Percentiles rank a stretch among this genome's conserved stretches.
Evolutionary conservation across 2,888 invertebrate species (phyloP).

Genomic region (Andrena fulva): DNA sequence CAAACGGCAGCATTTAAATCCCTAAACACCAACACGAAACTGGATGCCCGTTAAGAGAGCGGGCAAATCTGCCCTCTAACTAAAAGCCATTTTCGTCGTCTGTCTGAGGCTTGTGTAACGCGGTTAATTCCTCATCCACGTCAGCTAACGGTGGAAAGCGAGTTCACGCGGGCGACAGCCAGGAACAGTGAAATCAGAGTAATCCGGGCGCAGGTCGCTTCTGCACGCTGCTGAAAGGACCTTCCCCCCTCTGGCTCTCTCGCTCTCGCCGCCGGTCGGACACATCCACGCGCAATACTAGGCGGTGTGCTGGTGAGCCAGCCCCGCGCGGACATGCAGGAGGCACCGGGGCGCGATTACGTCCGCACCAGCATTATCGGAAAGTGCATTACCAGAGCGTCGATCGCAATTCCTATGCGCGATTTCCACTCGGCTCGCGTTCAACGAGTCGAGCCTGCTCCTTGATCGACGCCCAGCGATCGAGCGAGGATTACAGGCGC

Average conservation of each 20-base stretch:
- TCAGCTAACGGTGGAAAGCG: conserved; percentile 55
- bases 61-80: conserved; percentile 40
- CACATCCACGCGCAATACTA: background rate
- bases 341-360: conserved; percentile 69
- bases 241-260: background rate
- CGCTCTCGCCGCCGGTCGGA: background rate
- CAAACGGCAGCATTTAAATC: background rate
- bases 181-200: conserved; percentile 68
- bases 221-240: conserved; percentile 43
- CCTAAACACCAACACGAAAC: conserved; percentile 10
- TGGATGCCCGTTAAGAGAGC: background rate
- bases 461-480: conserved; percentile 62
- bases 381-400: conserved; percentile 79
- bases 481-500: conserved; percentile 58
- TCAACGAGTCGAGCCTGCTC: conserved; percentile 58
- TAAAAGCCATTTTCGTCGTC: conserved; percentile 55
- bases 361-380: conserved; percentile 76
- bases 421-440: conserved; percentile 59
- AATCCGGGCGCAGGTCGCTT: conserved; percentile 57
- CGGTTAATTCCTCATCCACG: conserved; percentile 74
- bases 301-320: background rate
- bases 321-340: conserved; percentile 50
- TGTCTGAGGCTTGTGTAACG: conserved; percentile 66
- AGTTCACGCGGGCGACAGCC: conserved; percentile 52
- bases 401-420: conserved; percentile 64